These are phyloP conservation scores for Drosophila birchii DNA, from an alignment of 2,888 invertebrate genomes.

Conservation along the genomic window DNA sequence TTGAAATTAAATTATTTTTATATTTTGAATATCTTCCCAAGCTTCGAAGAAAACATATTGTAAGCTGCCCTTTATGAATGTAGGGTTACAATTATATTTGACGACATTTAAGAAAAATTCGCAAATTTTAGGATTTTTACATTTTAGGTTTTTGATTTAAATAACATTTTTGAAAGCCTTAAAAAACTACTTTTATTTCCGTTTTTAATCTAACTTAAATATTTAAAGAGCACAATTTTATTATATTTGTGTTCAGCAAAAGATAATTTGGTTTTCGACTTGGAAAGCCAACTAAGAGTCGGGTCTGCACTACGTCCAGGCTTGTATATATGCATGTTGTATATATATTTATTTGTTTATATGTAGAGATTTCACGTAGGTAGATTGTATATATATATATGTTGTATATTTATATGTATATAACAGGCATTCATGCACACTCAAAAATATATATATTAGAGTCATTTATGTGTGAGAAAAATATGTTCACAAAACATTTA, in stretches of 20 bases:
- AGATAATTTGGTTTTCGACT: conserved; percentile 42
- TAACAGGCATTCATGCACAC: conserved; percentile 64
- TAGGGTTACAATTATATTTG: conserved; percentile 10
- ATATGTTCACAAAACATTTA: conserved; percentile 54
- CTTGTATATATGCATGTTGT: conserved; percentile 44
- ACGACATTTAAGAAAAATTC: conserved; percentile 5
- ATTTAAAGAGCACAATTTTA: conserved; percentile 33
- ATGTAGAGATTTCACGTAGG: conserved; percentile 42
- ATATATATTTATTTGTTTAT: conserved; percentile 46
- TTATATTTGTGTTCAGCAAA: conserved; percentile 43
- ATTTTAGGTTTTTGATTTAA: conserved; percentile 5
- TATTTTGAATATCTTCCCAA: background rate
- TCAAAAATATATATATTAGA: conserved; percentile 64
- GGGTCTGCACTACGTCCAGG: conserved; percentile 51
- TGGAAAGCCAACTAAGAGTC: conserved; percentile 55
- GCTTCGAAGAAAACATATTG: background rate
- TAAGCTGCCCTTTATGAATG: conserved; percentile 10
- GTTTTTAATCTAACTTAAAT: conserved; percentile 43
- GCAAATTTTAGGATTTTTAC: conserved; percentile 6
- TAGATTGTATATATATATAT: conserved; percentile 51
- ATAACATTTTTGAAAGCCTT: conserved; percentile 45
- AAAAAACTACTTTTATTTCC: conserved; percentile 44
- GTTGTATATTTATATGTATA: conserved; percentile 56
- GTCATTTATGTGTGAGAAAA: conserved; percentile 63
- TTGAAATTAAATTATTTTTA: background rate